Evolutionary conservation across 2,888 invertebrate genomes (phyloP).

Genomic region (Epiblema foenella): DNA sequence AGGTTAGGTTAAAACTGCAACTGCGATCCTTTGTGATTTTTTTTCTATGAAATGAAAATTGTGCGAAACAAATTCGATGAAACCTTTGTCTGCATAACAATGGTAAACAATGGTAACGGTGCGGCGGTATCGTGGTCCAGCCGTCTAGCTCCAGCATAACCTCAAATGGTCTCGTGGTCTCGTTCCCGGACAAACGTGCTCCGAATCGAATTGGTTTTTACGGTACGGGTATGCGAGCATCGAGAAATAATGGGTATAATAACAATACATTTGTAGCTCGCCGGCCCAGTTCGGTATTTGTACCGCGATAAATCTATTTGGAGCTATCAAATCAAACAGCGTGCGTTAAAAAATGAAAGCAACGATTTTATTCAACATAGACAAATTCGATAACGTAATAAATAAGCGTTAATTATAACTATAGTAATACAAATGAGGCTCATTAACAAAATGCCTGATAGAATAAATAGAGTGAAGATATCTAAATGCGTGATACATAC

Average conservation of each 20-base stretch:
- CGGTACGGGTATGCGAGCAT: not conserved
- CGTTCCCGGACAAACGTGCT: not conserved
- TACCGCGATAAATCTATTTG: not conserved
- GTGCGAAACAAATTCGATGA: too few species aligned
- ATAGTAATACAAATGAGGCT: not conserved
- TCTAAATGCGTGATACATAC: too few species aligned
- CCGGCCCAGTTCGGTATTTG: not conserved
- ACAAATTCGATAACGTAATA: constrained; percentile 23
- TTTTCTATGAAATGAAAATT: too few species aligned
- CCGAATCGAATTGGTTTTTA: not conserved
- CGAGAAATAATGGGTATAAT: not conserved
- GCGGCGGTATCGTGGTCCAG: too few species aligned
- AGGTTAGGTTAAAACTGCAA: too few species aligned
- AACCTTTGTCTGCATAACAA: too few species aligned
- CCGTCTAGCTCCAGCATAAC: too few species aligned
- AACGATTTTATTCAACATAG: constrained; percentile 23
- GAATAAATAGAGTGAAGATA: too few species aligned
- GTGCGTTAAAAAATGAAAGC: constrained; percentile 3
- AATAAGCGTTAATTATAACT: constrained; percentile 10
- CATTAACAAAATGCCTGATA: not conserved
- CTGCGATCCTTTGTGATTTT: too few species aligned
- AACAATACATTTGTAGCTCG: not conserved
- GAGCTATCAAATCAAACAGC: constrained; percentile 4
- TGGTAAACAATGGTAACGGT: too few species aligned
- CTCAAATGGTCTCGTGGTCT: too few species aligned